Conservation (phyloP, 1,140 invertebrate species). For the Caerostris darwini region DNA sequence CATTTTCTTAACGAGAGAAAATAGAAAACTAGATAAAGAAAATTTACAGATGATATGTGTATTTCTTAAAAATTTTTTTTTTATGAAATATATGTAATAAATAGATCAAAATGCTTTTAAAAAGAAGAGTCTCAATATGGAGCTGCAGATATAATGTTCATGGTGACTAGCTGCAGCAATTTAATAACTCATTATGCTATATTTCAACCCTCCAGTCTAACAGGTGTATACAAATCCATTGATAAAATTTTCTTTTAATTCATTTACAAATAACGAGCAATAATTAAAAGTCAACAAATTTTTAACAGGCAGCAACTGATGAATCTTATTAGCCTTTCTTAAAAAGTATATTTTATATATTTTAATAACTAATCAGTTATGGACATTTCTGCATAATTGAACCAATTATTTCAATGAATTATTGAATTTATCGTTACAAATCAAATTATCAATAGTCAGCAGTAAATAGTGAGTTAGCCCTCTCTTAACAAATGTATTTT, state of each 20-base stretch:
- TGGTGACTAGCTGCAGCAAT: conserved; percentile 53
- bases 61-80: conserved; percentile 35
- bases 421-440: too few species aligned
- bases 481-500: too few species aligned
- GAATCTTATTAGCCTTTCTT: too few species aligned
- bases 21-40: conserved; percentile 11
- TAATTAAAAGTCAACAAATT: background rate
- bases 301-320: too few species aligned
- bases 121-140: conserved; percentile 20
- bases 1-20: background rate
- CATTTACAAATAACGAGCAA: background rate
- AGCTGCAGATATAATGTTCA: background rate
- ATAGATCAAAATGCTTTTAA: conserved; percentile 57
- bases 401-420: too few species aligned
- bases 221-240: background rate
- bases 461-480: too few species aligned
- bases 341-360: too few species aligned
- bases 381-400: too few species aligned
- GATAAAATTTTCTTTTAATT: background rate
- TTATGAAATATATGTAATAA: conserved; percentile 57
- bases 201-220: conserved; percentile 31
- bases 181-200: conserved; percentile 1
- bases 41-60: conserved; percentile 54
- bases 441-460: too few species aligned
- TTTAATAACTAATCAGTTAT: too few species aligned